Percentiles rank a stretch among this genome's conserved stretches.
Evolutionary conservation across 2,888 invertebrate species (phyloP).

Genomic region (Macaria liturata): DNA sequence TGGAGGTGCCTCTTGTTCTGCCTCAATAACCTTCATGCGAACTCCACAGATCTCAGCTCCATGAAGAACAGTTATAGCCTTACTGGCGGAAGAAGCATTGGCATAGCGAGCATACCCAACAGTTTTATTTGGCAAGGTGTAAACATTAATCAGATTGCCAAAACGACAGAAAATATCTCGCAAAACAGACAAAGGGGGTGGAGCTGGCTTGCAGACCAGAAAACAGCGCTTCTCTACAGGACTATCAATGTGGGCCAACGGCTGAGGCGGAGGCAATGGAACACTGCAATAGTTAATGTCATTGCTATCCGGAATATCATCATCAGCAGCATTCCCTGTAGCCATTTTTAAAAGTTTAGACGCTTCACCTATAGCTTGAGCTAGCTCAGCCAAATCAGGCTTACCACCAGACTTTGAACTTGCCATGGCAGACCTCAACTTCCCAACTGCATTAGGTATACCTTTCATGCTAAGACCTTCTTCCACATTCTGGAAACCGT

Average conservation of each 20-base stretch:
- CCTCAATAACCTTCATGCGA: slow-evolving; percentile 93
- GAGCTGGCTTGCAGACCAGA: slow-evolving; percentile 84
- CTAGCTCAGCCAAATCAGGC: slow-evolving; percentile 86
- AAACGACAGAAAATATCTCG: slow-evolving; percentile 96
- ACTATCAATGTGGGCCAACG: slow-evolving; percentile 87
- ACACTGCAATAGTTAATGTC: slow-evolving; percentile 85
- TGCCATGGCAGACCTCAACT: slow-evolving; percentile 58
- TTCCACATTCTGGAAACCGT: slow-evolving; percentile 58
- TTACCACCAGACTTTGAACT: slow-evolving; percentile 46
- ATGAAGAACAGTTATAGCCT: slow-evolving; percentile 88
- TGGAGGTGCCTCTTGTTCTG: slow-evolving; percentile 85
- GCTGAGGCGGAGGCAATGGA: slow-evolving; percentile 88
- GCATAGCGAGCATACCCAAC: slow-evolving; percentile 97
- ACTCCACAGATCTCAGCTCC: slow-evolving; percentile 95
- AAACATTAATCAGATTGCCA: slow-evolving; percentile 95
- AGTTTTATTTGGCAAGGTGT: slow-evolving; percentile 93
- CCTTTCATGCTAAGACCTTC: slow-evolving; percentile 46
- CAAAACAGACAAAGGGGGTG: slow-evolving; percentile 90
- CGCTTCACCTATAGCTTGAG: slow-evolving; percentile 90
- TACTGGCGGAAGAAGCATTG: slow-evolving; percentile 87
- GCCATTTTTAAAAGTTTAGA: slow-evolving; percentile 89
- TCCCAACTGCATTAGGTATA: slow-evolving; percentile 54
- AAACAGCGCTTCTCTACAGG: slow-evolving; percentile 87
- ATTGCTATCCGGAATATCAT: slow-evolving; percentile 46
- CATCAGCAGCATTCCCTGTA: slow-evolving; percentile 56